Conservation (phyloP, 2,113 vertebrate genomes). For the Phaethornis superciliosus region DNA sequence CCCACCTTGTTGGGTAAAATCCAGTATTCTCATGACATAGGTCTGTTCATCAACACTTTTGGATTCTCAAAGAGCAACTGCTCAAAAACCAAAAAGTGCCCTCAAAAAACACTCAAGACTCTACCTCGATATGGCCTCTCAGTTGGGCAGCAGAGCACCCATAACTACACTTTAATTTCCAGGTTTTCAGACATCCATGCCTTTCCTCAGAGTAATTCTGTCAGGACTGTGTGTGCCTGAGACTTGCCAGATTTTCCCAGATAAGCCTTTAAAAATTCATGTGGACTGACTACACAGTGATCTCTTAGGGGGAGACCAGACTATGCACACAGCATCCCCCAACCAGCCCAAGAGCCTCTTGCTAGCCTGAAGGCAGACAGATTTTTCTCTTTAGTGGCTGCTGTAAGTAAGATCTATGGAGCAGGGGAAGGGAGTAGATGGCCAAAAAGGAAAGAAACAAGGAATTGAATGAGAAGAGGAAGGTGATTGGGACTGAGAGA, state of each 20-base stretch:
- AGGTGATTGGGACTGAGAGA: neutral
- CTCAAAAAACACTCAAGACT: neutral
- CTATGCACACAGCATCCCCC: fast-evolving
- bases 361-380: neutral
- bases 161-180: neutral
- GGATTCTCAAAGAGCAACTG: neutral
- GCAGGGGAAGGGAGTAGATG: neutral
- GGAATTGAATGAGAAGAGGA: neutral
- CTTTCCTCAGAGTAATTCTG: neutral
- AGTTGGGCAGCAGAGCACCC: neutral
- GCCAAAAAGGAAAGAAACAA: neutral
- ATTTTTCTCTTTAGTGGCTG: neutral
- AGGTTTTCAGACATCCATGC: neutral
- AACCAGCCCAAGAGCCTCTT: neutral
- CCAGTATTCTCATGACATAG: neutral
- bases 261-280: neutral
- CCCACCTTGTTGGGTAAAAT: neutral
- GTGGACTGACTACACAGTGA: neutral
- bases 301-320: neutral
- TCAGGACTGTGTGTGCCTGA: neutral
- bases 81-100: neutral
- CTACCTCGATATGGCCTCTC: neutral
- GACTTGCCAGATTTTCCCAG: neutral
- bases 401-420: neutral
- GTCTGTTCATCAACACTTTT: neutral